Evolutionary conservation across 2,888 invertebrate species (phyloP).

Genomic region (Metopia argyrocephala): DNA sequence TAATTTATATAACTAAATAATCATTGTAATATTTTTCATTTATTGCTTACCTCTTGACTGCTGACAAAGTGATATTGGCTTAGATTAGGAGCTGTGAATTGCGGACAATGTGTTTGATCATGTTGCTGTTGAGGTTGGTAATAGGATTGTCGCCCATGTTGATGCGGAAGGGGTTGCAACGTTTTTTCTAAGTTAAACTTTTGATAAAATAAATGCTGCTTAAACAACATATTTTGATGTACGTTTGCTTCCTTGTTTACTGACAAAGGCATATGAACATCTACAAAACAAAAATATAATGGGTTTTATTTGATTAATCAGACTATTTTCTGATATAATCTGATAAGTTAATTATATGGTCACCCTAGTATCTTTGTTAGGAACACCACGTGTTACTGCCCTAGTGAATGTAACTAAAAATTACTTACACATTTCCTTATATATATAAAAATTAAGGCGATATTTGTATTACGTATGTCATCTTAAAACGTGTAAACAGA

Average conservation of each 20-base stretch:
- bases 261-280: slow-evolving; percentile 73
- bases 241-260: slow-evolving; percentile 82
- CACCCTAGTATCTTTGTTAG: no score
- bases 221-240: slow-evolving; percentile 84
- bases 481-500: no score
- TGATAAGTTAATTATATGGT: no score
- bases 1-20: no score
- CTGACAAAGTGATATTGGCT: slow-evolving; percentile 82
- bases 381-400: no score
- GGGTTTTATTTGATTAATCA: no score
- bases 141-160: slow-evolving; percentile 60
- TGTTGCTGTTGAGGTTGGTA: slow-evolving; percentile 59
- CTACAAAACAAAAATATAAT: slow-evolving; percentile 2
- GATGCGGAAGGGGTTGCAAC: slow-evolving; percentile 18
- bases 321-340: no score
- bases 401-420: no score
- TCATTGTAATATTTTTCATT: no score
- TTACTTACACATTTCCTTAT: no score
- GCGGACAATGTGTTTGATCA: slow-evolving; percentile 68
- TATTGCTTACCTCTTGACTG: slow-evolving; percentile 79
- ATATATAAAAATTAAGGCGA: no score
- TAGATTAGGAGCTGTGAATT: slow-evolving; percentile 81
- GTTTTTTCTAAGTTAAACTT: slow-evolving; percentile 78
- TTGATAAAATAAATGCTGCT: slow-evolving; percentile 83
- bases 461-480: no score